Evolutionary conservation across 2,888 invertebrate species (phyloP).

Genomic region (Perizoma flavofasciatum): DNA sequence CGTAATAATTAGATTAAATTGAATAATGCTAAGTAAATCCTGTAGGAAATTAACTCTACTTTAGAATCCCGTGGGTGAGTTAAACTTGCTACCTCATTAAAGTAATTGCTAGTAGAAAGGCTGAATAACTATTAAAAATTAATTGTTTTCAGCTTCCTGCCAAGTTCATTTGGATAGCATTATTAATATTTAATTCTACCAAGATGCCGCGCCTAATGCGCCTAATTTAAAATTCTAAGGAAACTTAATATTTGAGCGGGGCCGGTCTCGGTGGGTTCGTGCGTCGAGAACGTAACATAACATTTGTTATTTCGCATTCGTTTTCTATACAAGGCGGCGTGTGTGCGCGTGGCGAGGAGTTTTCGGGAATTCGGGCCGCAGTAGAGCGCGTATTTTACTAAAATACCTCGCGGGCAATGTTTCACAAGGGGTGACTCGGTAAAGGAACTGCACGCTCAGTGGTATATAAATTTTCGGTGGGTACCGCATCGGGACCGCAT

Average conservation of each 20-base stretch:
- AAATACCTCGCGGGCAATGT: conserved; percentile 56
- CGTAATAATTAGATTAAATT: conserved; percentile 21
- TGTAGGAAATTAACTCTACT: conserved; percentile 55
- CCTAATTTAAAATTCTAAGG: conserved; percentile 79
- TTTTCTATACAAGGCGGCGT: conserved; percentile 62
- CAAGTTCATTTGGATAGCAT: conserved; percentile 66
- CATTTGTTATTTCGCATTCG: conserved; percentile 62
- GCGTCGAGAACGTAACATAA: conserved; percentile 53
- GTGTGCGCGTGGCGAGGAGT: conserved; percentile 36
- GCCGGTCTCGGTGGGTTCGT: conserved; percentile 59
- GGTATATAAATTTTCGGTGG: conserved; percentile 78
- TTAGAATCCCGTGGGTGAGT: conserved; percentile 49
- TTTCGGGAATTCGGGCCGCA: conserved; percentile 50
- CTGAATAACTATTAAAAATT: conserved; percentile 78
- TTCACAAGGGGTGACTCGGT: conserved; percentile 57
- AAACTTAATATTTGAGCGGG: conserved; percentile 79
- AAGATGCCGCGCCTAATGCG: conserved; percentile 73
- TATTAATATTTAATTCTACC: conserved; percentile 78
- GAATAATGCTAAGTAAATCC: conserved; percentile 44
- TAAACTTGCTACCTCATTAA: conserved; percentile 72
- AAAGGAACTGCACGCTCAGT: conserved; percentile 69
- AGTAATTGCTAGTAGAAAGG: conserved; percentile 70
- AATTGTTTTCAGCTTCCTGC: conserved; percentile 66
- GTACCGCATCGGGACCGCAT: conserved; percentile 80
- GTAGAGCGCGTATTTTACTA: conserved; percentile 56